phyloP scores from a whole-genome alignment of 1,140 invertebrate genomes.

The Varroa destructor region DNA sequence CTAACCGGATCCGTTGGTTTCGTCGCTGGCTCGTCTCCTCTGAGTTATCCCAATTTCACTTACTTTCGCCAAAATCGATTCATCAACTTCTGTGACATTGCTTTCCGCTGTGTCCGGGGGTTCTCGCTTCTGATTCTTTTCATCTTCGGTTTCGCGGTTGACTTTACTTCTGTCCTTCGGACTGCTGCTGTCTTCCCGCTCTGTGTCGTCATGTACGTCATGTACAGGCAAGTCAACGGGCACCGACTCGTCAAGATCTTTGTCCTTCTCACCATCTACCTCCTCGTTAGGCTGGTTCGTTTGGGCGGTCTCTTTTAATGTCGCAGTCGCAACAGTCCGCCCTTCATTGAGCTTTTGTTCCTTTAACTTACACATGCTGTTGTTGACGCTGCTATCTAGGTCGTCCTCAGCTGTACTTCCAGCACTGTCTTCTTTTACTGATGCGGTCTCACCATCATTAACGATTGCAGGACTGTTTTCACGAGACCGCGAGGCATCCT shows the following conservation, averaged over 20 bases:
- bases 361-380: no score
- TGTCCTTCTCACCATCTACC: slow-evolving; percentile 27
- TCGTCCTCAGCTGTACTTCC: no score
- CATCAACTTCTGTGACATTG: slow-evolving; percentile 4
- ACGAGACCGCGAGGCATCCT: no score
- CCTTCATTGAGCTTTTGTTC: background rate
- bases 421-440: no score
- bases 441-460: no score
- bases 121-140: slow-evolving; percentile 6
- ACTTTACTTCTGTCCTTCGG: background rate
- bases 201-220: slow-evolving; percentile 13
- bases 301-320: no score
- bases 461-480: no score
- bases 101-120: background rate
- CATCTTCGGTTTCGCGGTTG: slow-evolving; percentile 22
- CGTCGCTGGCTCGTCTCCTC: background rate
- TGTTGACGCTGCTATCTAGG: no score
- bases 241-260: slow-evolving; percentile 23
- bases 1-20: background rate
- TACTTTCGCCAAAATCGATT: slow-evolving; percentile 10
- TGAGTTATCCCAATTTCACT: slow-evolving; percentile 23
- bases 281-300: background rate
- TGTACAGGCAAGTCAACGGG: background rate
- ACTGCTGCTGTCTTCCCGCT: background rate
- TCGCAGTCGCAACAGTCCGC: slow-evolving; percentile 6